A percentile compares a stretch with the other conserved stretches of the same genome.
These are phyloP conservation scores for Hylaea fasciaria DNA, from an alignment of 2,888 invertebrate genomes.

Conservation along the genomic window DNA sequence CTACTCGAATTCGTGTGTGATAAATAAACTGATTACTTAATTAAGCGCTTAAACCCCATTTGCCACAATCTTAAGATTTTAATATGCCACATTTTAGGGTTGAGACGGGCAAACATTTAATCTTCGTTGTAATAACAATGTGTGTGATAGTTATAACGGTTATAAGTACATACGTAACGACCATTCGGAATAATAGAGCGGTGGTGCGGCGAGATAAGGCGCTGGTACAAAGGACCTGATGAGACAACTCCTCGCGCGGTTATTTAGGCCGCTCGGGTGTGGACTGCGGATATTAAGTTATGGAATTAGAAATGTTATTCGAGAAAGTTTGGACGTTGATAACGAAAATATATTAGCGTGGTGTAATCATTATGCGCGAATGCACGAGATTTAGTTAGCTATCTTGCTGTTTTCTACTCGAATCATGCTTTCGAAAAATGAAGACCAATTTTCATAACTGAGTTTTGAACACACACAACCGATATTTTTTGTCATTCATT, in stretches of 20 bases:
- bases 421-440: too few species aligned
- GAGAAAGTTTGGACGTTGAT: not conserved
- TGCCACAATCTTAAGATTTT: too few species aligned
- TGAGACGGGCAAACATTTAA: constrained; percentile 16
- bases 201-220: constrained; percentile 19
- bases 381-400: too few species aligned
- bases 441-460: too few species aligned
- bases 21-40: not conserved
- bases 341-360: not conserved
- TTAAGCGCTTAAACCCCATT: not conserved
- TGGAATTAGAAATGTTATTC: not conserved
- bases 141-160: constrained; percentile 11
- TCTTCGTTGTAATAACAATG: constrained; percentile 1
- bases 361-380: too few species aligned
- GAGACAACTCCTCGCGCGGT: constrained; percentile 16
- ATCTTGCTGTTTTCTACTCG: too few species aligned
- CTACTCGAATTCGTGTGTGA: not conserved
- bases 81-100: not conserved
- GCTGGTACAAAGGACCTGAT: constrained; percentile 20
- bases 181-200: constrained; percentile 17
- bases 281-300: not conserved
- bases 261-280: constrained; percentile 13
- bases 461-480: too few species aligned
- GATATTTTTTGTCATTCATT: too few species aligned
- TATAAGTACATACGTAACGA: constrained; percentile 5